Conservation (phyloP, 2,113 vertebrate genomes). For the Benitochromis conjunctus region DNA sequence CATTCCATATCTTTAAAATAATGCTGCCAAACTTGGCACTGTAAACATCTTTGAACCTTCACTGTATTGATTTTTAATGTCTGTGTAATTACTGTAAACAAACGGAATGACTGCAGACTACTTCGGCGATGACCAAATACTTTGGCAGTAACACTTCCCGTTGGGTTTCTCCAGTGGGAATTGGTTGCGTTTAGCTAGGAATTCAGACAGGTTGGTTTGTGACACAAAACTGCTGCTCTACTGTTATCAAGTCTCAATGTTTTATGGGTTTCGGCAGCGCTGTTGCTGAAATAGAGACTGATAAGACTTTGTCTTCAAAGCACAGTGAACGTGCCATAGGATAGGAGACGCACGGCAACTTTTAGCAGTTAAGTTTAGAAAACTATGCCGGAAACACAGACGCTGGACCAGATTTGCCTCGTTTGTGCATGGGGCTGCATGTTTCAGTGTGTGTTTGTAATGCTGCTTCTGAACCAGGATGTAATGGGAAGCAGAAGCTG, state of each 20-base stretch:
- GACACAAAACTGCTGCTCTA: background rate
- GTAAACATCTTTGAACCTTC: background rate
- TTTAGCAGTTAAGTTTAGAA: background rate
- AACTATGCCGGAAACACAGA: background rate
- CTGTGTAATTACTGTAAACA: background rate
- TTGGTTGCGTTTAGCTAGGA: background rate
- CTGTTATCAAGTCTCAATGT: background rate
- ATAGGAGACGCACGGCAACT: background rate
- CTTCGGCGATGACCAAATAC: background rate
- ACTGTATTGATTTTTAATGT: background rate
- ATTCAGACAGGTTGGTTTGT: background rate
- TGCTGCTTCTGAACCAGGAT: constrained; percentile 9
- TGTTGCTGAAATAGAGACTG: background rate
- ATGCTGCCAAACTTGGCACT: background rate
- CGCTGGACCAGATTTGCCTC: background rate
- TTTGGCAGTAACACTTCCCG: background rate
- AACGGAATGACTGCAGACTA: background rate
- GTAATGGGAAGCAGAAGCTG: constrained; percentile 59
- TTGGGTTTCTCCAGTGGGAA: background rate
- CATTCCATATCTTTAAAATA: background rate
- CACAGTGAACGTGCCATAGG: background rate
- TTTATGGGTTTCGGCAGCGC: background rate
- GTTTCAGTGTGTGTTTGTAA: background rate
- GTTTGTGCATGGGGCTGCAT: background rate
- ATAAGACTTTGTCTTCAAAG: background rate